Evolutionary conservation across 1,140 invertebrate species (phyloP).

Genomic region (Leucophenga varia): DNA sequence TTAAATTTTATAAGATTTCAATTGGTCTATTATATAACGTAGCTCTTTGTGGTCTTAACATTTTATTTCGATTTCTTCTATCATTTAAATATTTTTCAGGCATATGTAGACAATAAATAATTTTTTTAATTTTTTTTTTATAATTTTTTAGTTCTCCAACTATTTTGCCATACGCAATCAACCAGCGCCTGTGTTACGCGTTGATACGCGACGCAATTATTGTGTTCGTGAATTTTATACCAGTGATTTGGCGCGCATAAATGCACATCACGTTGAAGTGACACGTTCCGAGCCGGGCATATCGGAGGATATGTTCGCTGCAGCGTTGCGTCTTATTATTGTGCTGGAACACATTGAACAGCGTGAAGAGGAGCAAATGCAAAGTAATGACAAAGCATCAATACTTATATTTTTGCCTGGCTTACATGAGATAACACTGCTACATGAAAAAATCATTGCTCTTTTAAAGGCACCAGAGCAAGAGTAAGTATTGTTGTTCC

Average conservation of each 20-base stretch:
- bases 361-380: slow-evolving; percentile 47
- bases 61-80: too few species aligned
- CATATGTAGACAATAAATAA: too few species aligned
- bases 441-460: slow-evolving; percentile 5
- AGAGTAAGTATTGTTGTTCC: slow-evolving; percentile 29
- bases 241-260: slow-evolving; percentile 60
- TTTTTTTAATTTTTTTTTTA: too few species aligned
- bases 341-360: slow-evolving; percentile 73
- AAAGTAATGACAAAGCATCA: slow-evolving; percentile 59
- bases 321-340: slow-evolving; percentile 68
- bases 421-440: slow-evolving; percentile 81
- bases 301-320: slow-evolving; percentile 58
- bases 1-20: too few species aligned
- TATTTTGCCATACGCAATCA: slow-evolving; percentile 68
- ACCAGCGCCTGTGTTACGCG: slow-evolving; percentile 62
- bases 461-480: background rate
- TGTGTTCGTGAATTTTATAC: slow-evolving; percentile 70
- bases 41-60: too few species aligned
- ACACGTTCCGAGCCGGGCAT: slow-evolving; percentile 60
- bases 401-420: slow-evolving; percentile 89
- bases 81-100: too few species aligned
- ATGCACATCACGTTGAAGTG: slow-evolving; percentile 40
- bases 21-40: too few species aligned
- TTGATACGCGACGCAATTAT: slow-evolving; percentile 60
- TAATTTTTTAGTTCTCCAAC: slow-evolving; percentile 62